phyloP scores from a whole-genome alignment of 2,113 vertebrate species.

The Mixornis gularis region DNA sequence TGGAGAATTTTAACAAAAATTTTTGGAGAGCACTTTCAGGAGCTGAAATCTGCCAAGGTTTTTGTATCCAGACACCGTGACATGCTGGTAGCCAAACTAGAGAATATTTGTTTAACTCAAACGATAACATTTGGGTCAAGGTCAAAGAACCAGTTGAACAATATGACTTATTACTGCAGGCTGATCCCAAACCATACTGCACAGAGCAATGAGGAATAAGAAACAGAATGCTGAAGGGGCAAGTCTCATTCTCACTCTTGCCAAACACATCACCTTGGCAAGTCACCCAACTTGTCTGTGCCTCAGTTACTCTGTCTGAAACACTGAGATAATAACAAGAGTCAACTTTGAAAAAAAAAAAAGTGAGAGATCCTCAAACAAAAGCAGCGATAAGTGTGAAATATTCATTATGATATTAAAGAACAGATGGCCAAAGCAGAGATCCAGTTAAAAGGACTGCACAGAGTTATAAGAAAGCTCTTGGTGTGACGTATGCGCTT shows the following conservation, averaged over 20 bases:
- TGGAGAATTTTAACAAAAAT: slow-evolving; percentile 30
- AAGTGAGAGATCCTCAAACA: slow-evolving; percentile 36
- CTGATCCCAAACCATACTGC: neutral
- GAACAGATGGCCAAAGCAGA: slow-evolving; percentile 52
- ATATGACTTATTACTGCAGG: neutral
- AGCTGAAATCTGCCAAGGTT: neutral
- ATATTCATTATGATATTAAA: slow-evolving; percentile 56
- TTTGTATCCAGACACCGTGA: neutral
- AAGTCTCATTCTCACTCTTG: neutral
- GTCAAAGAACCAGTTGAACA: slow-evolving; percentile 40
- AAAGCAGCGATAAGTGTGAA: slow-evolving; percentile 37
- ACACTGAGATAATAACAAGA: slow-evolving; percentile 45
- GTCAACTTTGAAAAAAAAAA: slow-evolving; percentile 16
- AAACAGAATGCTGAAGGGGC: neutral
- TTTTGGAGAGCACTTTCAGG: slow-evolving; percentile 40
- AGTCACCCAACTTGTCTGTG: slow-evolving; percentile 13
- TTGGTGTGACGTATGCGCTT: slow-evolving; percentile 32
- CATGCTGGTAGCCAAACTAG: slow-evolving; percentile 48
- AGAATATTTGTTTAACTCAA: neutral
- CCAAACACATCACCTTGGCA: slow-evolving; percentile 6
- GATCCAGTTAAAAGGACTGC: slow-evolving; percentile 45
- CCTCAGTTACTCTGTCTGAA: slow-evolving; percentile 22
- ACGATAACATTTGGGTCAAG: slow-evolving; percentile 16
- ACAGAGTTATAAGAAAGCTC: slow-evolving; percentile 48
- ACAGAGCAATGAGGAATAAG: neutral